Evolutionary conservation across 2,797 vertebrate species (phyloP), one percentile per base, ranked within the genome.

Genomic region (Vultur gryphus): DNA sequence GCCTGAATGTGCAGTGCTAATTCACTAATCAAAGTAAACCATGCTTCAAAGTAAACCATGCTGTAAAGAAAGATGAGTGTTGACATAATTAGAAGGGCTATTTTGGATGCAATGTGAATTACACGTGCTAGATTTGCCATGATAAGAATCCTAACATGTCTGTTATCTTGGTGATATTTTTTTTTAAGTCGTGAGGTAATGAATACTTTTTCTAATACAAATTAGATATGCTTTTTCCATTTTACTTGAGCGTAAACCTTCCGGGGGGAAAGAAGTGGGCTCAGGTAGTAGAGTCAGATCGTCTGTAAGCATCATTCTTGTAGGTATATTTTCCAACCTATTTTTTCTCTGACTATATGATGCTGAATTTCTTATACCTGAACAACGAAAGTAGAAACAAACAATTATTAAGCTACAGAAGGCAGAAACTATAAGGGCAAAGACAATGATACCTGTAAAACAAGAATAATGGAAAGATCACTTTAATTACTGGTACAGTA

Each of bases 11-110:
- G 28, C 62, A 62, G 19, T 62, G 48, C 80, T 85, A 93, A 77
- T 93, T 96, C 52, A 66, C 58, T 93, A 93, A 96, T 91, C 87
- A 58, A 72, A 93, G 90, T 51, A 44, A 90, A 75, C 49, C 41
- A 14, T 37, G 41, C 44, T 93, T 91, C 87, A 58, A 72, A 93
- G 90, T 51, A 44, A 90, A 75, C 49, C 41, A 14, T 37, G 41
- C 44, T 93, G 35, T 59, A 87, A 80, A 54, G 73, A 51, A 90
- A 51, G 80, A 58, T 31, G 67, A 93, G 31, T 43, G 59, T 31
- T 92, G 87, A 52, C 70, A 52, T 55, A 85, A 95, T 93, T 80
- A 91, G 59, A 24, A 59, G 58, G 77, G 44, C 64, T 93, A 18
- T 84, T 96, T 94, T 92, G 62, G 64, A 66, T 93, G 37, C 65